Evolutionary conservation across 2,113 vertebrate species (phyloP).

Genomic region (Montifringilla adamsi): DNA sequence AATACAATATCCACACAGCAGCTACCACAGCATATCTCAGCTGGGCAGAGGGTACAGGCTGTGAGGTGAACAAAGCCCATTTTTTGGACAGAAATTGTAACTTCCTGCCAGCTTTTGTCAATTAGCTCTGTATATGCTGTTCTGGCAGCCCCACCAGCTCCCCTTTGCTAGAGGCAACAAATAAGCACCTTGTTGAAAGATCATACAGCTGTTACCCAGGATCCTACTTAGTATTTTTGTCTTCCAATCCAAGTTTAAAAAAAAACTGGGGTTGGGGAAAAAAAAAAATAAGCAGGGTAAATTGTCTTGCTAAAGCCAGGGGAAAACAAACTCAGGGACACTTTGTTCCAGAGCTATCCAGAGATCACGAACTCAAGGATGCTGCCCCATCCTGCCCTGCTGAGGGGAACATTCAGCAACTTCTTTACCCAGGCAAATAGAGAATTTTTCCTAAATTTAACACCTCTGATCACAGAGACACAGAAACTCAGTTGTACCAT

Average conservation of each 20-base stretch:
- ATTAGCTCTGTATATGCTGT: not conserved
- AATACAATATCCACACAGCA: not conserved
- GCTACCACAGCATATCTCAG: not conserved
- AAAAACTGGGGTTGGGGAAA: too few species aligned
- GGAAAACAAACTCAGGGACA: not conserved
- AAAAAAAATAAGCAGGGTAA: not conserved
- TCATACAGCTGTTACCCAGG: not conserved
- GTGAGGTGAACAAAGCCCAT: not conserved
- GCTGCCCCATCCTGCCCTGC: not conserved
- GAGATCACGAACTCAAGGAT: not conserved
- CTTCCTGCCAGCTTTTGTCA: not conserved
- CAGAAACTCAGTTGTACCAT: slow-evolving; percentile 28
- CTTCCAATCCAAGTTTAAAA: not conserved
- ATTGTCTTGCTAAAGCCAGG: not conserved
- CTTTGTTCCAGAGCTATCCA: not conserved
- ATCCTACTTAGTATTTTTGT: not conserved
- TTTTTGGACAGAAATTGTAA: not conserved
- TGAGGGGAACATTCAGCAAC: not conserved
- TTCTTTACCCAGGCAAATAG: not conserved
- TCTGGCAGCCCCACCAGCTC: not conserved
- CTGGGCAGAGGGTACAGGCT: not conserved
- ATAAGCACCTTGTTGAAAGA: not conserved
- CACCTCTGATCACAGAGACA: not conserved
- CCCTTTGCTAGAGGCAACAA: not conserved
- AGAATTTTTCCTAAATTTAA: not conserved